Evolutionary conservation across 2,888 invertebrate genomes (phyloP).

Genomic region (Luperina testacea): DNA sequence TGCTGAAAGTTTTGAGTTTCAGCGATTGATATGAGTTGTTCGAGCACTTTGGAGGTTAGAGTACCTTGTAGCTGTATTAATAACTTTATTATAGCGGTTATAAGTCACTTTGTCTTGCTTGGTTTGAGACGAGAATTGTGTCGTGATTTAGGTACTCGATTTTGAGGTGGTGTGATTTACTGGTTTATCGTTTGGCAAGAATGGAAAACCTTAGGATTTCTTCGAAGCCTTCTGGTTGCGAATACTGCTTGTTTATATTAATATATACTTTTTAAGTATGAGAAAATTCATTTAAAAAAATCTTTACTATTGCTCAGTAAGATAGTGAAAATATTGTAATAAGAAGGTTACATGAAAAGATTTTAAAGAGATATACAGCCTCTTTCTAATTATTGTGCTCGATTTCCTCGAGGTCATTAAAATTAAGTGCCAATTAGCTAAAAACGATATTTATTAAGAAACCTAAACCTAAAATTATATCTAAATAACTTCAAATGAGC

Average conservation of each 20-base stretch:
- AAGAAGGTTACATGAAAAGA: background rate
- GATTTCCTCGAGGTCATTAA: background rate
- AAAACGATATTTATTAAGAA: background rate
- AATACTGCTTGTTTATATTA: background rate
- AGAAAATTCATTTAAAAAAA: background rate
- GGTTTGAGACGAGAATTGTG: background rate
- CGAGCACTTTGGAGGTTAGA: conserved; percentile 41
- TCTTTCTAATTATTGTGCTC: background rate
- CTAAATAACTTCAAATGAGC: background rate
- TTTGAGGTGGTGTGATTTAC: background rate
- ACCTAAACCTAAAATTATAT: conserved; percentile 2
- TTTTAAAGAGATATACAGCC: background rate
- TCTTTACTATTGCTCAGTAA: background rate
- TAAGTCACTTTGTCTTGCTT: conserved; percentile 11
- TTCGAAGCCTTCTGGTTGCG: background rate
- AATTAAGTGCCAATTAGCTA: conserved; percentile 14
- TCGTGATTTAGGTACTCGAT: background rate
- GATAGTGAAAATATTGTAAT: background rate
- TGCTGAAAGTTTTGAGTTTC: conserved; percentile 55
- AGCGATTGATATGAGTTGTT: conserved; percentile 65
- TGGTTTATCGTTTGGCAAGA: background rate
- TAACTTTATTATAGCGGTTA: background rate
- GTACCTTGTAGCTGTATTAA: conserved; percentile 22
- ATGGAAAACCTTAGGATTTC: background rate
- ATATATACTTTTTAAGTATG: background rate